Base-by-base conservation (phyloP, 1,140 invertebrate genomes). In the Zaprionus vittiger region DNA sequence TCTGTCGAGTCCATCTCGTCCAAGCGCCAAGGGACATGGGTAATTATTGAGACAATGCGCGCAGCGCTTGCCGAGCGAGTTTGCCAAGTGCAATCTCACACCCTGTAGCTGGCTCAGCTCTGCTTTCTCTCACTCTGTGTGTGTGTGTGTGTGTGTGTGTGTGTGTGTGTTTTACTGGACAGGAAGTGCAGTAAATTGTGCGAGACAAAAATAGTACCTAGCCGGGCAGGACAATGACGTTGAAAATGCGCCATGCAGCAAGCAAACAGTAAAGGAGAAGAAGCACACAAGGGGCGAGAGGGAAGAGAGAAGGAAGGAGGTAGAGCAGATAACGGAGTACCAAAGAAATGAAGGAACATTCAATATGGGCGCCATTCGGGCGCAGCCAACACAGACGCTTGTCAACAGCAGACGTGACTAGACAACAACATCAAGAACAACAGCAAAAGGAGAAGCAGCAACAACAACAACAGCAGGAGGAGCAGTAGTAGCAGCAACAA, bases 141-240 rank as follows among this genome's bases (percentile, higher is more conserved):
- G 26, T 28, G 6, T 55, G 17, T 62, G 28, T 62, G 24, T 57
- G 26, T 37, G 55, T 64, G n/a, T n/a, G n/a, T n/a, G 9, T 52
- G 17, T 62, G 28, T 62, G 24, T 57, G 26, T 37, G 55, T 64
- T 70, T 68, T 81, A 79, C 73, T 85, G 77, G 75, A 55, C 82
- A 85, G 82, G 79, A 85, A 85, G 82, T 81, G 82, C 83, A 85
- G 79, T 85, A 85, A 85, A 85, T 85, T 85, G 82, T 85, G 83
- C 82, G 79, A 85, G 82, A 85, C 82, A 85, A 85, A 85, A 85
- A 85, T 81, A 84, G 78, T 81, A 85, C 82, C 82, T 85, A 81
- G 61, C 66, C n/a, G 41, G 41, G 63, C 67, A 85, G 82, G 79
- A 85, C 82, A 85, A 85, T 85, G 79, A 79, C 75, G 82, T 86